Conservation (phyloP, 1,140 invertebrate genomes). For the Drosophila ficusphila region DNA sequence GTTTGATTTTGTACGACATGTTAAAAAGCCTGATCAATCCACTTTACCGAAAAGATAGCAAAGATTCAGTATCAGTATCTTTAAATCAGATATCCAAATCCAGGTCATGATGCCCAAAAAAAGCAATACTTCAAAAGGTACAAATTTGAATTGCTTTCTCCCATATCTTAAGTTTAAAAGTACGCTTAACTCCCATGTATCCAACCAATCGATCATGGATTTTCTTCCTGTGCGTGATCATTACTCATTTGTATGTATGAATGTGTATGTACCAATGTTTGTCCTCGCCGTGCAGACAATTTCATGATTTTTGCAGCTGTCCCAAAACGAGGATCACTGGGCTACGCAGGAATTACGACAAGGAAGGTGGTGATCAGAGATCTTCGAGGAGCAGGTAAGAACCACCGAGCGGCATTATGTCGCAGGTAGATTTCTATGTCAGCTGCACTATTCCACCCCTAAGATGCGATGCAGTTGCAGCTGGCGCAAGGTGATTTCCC, state of each 20-base stretch:
- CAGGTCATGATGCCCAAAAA: no score
- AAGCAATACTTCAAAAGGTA: no score
- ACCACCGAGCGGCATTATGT: slow-evolving; percentile 50
- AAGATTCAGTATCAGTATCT: background rate
- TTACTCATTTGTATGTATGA: slow-evolving; percentile 19
- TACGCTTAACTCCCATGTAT: background rate
- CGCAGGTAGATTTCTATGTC: slow-evolving; percentile 74
- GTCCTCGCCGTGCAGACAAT: slow-evolving; percentile 58
- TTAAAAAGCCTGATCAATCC: no score
- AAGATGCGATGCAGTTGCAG: slow-evolving; percentile 62
- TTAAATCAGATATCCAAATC: no score
- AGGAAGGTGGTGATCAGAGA: slow-evolving; percentile 42
- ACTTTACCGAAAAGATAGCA: no score
- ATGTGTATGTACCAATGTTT: slow-evolving; percentile 6
- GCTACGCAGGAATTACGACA: slow-evolving; percentile 73
- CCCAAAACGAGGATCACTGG: slow-evolving; percentile 69
- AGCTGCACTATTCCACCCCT: slow-evolving; percentile 69
- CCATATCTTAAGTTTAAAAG: no score
- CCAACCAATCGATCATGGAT: slow-evolving; percentile 12
- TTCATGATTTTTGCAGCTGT: slow-evolving; percentile 79
- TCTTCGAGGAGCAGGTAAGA: slow-evolving; percentile 54
- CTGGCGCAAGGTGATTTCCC: slow-evolving; percentile 81
- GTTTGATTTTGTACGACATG: no score
- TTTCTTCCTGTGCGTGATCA: slow-evolving; percentile 36
- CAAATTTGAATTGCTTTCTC: no score